Conservation (phyloP, 2,797 vertebrate genomes). For the Synaphobranchus kaupii region DNA sequence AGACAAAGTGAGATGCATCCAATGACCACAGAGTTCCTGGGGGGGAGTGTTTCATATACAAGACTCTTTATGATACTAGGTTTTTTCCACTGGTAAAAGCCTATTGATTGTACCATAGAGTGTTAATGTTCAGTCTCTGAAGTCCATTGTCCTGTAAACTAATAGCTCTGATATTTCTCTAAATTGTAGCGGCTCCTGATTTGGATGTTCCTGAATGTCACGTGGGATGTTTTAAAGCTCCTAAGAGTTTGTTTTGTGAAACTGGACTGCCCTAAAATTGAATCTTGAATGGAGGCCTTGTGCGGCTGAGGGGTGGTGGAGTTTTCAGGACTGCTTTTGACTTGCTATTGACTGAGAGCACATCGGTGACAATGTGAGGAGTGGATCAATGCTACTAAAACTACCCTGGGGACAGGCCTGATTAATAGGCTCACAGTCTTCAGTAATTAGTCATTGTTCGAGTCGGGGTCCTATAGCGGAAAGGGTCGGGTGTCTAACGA, state of each 20-base stretch:
- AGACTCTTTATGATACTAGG: neutral
- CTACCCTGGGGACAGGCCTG: neutral
- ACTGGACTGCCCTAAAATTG: neutral
- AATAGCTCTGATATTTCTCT: neutral
- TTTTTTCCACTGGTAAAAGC: neutral
- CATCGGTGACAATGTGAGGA: neutral
- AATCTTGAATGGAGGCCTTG: neutral
- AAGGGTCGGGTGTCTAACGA: neutral
- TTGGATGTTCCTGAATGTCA: neutral
- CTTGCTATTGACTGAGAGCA: neutral
- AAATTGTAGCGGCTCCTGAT: neutral
- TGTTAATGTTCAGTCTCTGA: neutral
- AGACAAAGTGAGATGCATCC: neutral
- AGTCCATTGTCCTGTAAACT: neutral
- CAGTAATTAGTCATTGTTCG: constrained; percentile 24
- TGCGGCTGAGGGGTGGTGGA: neutral
- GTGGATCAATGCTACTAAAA: constrained; percentile 15
- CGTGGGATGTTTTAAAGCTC: neutral
- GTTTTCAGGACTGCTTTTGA: neutral
- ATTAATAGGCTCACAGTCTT: neutral
- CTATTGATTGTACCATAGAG: neutral
- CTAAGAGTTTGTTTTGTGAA: neutral
- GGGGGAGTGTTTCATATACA: neutral
- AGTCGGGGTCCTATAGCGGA: neutral
- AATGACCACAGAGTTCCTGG: neutral